Percentiles rank a stretch among this genome's conserved stretches.
Evolutionary conservation across 2,113 vertebrate genomes (phyloP).

Genomic region (Poeciliopsis prolifica): DNA sequence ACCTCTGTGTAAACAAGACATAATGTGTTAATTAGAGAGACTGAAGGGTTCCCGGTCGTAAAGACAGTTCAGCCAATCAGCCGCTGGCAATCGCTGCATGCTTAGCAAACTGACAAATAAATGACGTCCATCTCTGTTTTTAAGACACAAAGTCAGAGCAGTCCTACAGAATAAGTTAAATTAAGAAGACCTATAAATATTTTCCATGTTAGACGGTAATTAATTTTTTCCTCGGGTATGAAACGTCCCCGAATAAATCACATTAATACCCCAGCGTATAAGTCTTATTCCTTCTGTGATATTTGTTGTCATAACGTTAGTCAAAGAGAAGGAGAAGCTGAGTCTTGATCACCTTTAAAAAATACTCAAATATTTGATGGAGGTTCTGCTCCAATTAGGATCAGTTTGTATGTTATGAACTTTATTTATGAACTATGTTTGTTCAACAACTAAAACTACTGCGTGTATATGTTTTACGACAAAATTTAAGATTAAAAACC

Average conservation of each 20-base stretch:
- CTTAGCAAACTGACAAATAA: background rate
- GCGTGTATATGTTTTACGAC: too few species aligned
- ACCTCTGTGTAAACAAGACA: constrained; percentile 22
- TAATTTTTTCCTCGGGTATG: background rate
- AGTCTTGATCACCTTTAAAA: too few species aligned
- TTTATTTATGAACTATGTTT: too few species aligned
- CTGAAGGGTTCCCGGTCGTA: constrained; percentile 2
- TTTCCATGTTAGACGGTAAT: background rate
- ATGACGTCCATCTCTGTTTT: background rate
- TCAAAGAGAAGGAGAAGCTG: too few species aligned
- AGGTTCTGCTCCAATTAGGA: too few species aligned
- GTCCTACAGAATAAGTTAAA: background rate
- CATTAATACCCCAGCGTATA: background rate
- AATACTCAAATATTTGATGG: too few species aligned
- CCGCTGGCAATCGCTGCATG: background rate
- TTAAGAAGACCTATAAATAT: background rate
- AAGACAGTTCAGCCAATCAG: constrained; percentile 21
- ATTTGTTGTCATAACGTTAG: too few species aligned
- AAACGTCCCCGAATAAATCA: background rate
- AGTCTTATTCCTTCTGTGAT: background rate
- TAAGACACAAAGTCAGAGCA: background rate
- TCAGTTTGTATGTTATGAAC: background rate
- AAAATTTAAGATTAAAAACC: too few species aligned
- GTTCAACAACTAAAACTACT: too few species aligned
- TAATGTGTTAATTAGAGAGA: constrained; percentile 32